These are phyloP conservation scores for Cyclophora albipunctata DNA, from an alignment of 2,888 invertebrate genomes.

Conservation along the genomic window DNA sequence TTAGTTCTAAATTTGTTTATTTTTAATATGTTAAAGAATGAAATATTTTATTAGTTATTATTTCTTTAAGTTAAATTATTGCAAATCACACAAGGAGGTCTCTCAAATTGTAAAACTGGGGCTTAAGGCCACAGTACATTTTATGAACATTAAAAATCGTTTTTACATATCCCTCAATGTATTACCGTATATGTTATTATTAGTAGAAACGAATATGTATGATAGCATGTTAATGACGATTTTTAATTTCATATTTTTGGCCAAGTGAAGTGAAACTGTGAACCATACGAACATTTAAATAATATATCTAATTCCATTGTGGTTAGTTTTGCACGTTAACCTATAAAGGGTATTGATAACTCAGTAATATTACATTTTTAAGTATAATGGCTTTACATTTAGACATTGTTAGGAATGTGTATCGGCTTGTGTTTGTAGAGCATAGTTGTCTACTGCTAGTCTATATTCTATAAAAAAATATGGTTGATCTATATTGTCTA, in stretches of 20 bases:
- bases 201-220: slow-evolving; percentile 3
- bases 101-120: slow-evolving; percentile 39
- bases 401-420: background rate
- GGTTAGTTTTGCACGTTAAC: slow-evolving; percentile 19
- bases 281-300: slow-evolving; percentile 5
- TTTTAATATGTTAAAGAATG: too few relatives aligned
- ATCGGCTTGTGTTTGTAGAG: background rate
- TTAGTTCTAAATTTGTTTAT: too few relatives aligned
- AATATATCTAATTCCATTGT: slow-evolving; percentile 14
- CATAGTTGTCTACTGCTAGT: too few relatives aligned
- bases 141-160: slow-evolving; percentile 27
- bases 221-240: slow-evolving; percentile 9
- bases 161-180: slow-evolving; percentile 18
- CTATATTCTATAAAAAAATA: too few relatives aligned
- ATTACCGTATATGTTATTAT: background rate
- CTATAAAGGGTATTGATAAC: slow-evolving; percentile 3
- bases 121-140: slow-evolving; percentile 38
- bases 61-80: too few relatives aligned
- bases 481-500: too few relatives aligned
- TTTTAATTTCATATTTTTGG: slow-evolving; percentile 18
- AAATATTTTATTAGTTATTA: too few relatives aligned
- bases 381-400: slow-evolving; percentile 10
- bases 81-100: slow-evolving; percentile 5
- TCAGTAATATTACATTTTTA: slow-evolving; percentile 6
- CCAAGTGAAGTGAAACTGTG: slow-evolving; percentile 14